Conservation (phyloP, 2,888 invertebrate genomes). For the Gandaritis pyraliata region DNA sequence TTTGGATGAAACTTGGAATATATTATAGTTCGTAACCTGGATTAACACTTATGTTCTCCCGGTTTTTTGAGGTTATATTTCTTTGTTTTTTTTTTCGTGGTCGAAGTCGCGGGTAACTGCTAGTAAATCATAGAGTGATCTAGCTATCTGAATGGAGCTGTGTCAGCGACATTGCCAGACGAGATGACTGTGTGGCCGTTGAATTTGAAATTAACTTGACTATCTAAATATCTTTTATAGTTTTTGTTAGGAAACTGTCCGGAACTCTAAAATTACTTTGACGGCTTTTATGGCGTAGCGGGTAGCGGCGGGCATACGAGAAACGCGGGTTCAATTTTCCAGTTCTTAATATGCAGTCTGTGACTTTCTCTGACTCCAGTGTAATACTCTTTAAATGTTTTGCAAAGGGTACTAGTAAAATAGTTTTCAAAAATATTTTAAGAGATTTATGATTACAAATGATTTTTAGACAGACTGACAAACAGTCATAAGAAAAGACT, state of each 20-base stretch:
- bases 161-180: constrained; percentile 16
- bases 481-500: constrained; percentile 63
- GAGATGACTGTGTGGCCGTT: constrained; percentile 16
- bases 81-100: no score
- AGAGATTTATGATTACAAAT: no score
- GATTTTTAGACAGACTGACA: constrained; percentile 38
- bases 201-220: constrained; percentile 31
- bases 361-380: no score
- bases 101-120: no score
- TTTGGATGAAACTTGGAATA: no score
- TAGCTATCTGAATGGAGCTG: neutral
- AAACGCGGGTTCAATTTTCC: neutral
- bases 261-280: neutral
- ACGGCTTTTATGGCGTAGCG: neutral
- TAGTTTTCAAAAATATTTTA: no score
- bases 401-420: no score
- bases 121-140: neutral
- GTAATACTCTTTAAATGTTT: no score
- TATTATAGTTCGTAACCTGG: no score
- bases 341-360: no score
- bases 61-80: no score
- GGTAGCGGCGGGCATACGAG: neutral
- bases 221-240: constrained; percentile 29
- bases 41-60: no score
- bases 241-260: constrained; percentile 10